These are phyloP conservation scores for Drosophila lutescens DNA, from an alignment of 2,888 invertebrate genomes.

Conservation along the genomic window DNA sequence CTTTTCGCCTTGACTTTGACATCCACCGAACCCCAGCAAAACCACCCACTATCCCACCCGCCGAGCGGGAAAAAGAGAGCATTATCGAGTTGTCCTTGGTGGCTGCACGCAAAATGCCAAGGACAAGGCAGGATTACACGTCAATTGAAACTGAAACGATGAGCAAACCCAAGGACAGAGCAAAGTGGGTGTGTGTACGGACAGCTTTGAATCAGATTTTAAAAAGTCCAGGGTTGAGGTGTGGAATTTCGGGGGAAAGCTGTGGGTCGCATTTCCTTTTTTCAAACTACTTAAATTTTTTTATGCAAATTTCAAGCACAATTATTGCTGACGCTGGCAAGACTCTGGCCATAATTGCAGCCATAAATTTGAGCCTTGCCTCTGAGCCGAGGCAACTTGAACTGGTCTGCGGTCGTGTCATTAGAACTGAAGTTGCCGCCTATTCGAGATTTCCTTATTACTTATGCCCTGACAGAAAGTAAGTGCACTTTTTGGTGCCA, in stretches of 20 bases:
- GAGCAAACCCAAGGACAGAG: constrained; percentile 45
- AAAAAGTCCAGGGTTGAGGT: background rate
- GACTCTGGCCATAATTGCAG: constrained; percentile 76
- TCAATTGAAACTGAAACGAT: constrained; percentile 45
- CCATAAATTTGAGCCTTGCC: constrained; percentile 62
- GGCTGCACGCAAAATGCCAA: constrained; percentile 61
- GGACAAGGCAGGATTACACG: constrained; percentile 75
- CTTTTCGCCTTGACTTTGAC: constrained; percentile 75
- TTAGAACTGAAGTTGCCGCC: constrained; percentile 62
- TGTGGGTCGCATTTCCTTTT: constrained; percentile 20
- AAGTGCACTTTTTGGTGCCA: background rate
- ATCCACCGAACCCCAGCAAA: constrained; percentile 38
- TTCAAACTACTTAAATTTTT: constrained; percentile 70
- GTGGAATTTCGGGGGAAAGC: background rate
- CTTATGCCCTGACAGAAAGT: constrained; percentile 6
- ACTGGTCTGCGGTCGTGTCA: constrained; percentile 65
- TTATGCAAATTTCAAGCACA: constrained; percentile 79
- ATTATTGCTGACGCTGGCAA: constrained; percentile 65
- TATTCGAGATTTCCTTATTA: constrained; percentile 51
- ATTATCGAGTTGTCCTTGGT: constrained; percentile 65
- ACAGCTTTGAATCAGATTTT: constrained; percentile 32
- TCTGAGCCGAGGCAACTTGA: constrained; percentile 61
- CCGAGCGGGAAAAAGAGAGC: constrained; percentile 12
- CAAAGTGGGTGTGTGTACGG: constrained; percentile 50
- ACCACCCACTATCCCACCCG: constrained; percentile 22